phyloP scores from a whole-genome alignment of 2,888 invertebrate species.

The Spilosoma lubricipeda region DNA sequence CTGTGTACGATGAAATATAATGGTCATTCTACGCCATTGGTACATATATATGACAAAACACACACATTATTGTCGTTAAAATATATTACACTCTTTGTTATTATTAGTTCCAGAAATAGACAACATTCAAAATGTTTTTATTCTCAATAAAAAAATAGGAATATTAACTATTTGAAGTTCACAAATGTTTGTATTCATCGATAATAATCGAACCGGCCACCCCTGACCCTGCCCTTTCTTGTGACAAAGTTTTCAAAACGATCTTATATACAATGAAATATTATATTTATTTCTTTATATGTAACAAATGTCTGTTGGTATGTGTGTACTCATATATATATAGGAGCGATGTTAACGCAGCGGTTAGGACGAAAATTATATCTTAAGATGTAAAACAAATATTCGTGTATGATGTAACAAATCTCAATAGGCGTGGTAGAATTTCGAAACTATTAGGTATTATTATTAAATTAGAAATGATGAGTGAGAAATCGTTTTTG shows the following conservation, averaged over 20 bases:
- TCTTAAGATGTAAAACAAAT: slow-evolving; percentile 51
- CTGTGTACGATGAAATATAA: too few relatives aligned
- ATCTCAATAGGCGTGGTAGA: slow-evolving; percentile 69
- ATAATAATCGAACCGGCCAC: neutral
- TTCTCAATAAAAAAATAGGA: too few relatives aligned
- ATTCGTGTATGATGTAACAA: too few relatives aligned
- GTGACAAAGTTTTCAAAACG: neutral
- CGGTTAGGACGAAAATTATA: slow-evolving; percentile 31
- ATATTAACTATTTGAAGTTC: too few relatives aligned
- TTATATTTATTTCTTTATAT: neutral
- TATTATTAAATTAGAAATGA: slow-evolving; percentile 24
- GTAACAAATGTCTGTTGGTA: neutral
- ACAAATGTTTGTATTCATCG: too few relatives aligned
- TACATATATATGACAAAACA: neutral
- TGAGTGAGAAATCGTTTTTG: slow-evolving; percentile 25
- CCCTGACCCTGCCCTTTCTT: neutral
- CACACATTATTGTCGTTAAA: too few relatives aligned
- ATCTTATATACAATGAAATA: neutral
- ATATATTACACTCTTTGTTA: neutral
- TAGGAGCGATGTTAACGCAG: slow-evolving; percentile 22
- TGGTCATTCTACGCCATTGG: neutral
- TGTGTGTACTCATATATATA: slow-evolving; percentile 13
- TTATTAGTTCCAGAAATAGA: too few relatives aligned
- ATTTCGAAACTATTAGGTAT: slow-evolving; percentile 58
- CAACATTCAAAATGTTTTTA: too few relatives aligned